Evolutionary conservation across 2,888 invertebrate genomes (phyloP).

Genomic region (Epiblema foenella): DNA sequence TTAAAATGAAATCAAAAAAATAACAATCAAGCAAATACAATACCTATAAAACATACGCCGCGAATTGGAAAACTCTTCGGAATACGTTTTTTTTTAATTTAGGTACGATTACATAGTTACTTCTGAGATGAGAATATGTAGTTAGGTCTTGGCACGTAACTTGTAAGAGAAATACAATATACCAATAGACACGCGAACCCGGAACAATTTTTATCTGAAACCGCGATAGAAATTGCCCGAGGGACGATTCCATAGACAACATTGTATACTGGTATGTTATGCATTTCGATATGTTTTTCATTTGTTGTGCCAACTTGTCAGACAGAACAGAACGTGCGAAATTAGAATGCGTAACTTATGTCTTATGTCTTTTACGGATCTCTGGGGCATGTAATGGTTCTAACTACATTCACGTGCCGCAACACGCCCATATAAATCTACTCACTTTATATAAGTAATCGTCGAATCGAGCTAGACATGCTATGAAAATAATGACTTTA

Average conservation of each 20-base stretch:
- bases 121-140: background rate
- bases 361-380: background rate
- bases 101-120: background rate
- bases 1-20: too few relatives aligned
- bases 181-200: background rate
- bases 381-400: background rate
- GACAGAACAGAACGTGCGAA: background rate
- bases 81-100: background rate
- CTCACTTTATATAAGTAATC: constrained; percentile 13
- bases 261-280: too few relatives aligned
- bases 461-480: too few relatives aligned
- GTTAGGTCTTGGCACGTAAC: too few relatives aligned
- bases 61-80: too few relatives aligned
- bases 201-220: background rate
- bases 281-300: too few relatives aligned
- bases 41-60: too few relatives aligned
- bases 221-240: background rate
- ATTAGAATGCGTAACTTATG: background rate
- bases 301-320: too few relatives aligned
- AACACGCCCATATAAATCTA: background rate
- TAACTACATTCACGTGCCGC: too few relatives aligned
- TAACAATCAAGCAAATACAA: too few relatives aligned
- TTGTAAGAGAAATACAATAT: background rate
- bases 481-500: too few relatives aligned
- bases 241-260: background rate